A percentile compares a stretch with the other conserved stretches of the same genome.
Conservation (phyloP, 1,140 invertebrate genomes). For the Gonioctena quinquepunctata region DNA sequence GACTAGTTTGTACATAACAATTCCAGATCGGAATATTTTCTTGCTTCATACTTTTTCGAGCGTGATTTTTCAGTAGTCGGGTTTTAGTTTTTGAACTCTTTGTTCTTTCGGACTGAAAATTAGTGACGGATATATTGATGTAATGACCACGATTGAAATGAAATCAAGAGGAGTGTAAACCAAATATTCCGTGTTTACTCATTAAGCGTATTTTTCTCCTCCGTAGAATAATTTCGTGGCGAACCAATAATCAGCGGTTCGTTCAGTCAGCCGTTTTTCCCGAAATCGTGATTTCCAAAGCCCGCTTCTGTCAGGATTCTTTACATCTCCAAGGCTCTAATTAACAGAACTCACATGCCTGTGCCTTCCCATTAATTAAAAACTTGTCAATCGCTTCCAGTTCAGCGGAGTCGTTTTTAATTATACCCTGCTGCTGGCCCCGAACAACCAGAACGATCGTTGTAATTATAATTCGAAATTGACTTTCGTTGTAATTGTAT, state of each 20-base stretch:
- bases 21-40: too few relatives aligned
- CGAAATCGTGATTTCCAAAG: background rate
- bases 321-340: slow-evolving; percentile 7
- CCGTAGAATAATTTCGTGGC: too few relatives aligned
- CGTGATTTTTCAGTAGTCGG: too few relatives aligned
- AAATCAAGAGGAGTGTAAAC: too few relatives aligned
- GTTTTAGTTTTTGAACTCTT: too few relatives aligned
- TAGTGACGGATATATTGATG: too few relatives aligned
- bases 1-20: too few relatives aligned
- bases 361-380: slow-evolving; percentile 34
- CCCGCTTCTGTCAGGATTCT: background rate
- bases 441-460: slow-evolving; percentile 1
- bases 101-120: too few relatives aligned
- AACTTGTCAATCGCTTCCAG: slow-evolving; percentile 33
- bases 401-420: slow-evolving; percentile 31
- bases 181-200: too few relatives aligned
- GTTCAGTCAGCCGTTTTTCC: background rate
- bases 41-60: too few relatives aligned
- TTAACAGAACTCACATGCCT: slow-evolving; percentile 31
- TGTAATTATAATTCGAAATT: slow-evolving; percentile 30
- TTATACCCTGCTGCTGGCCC: slow-evolving; percentile 12
- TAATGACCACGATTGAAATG: too few relatives aligned
- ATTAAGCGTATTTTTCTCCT: too few relatives aligned
- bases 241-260: background rate
- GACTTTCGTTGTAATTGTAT: slow-evolving; percentile 22